Conservation (phyloP, 1,140 invertebrate species). For the Anadara kagoshimensis region DNA sequence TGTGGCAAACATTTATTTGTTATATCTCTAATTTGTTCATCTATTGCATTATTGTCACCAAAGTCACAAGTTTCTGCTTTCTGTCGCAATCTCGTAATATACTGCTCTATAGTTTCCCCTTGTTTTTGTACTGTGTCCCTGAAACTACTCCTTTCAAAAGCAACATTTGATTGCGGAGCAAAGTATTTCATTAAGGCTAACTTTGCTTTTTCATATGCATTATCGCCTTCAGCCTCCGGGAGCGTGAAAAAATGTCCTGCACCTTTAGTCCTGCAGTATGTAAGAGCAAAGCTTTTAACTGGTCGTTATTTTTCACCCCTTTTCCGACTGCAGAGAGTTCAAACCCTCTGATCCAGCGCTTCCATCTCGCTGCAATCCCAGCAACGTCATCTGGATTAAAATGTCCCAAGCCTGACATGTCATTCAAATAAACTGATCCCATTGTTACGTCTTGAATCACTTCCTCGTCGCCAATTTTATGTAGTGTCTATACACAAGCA, state of each 20-base stretch:
- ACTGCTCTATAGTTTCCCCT: slow-evolving; percentile 33
- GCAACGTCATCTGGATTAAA: background rate
- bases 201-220: slow-evolving; percentile 24
- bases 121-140: slow-evolving; percentile 11
- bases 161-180: slow-evolving; percentile 17
- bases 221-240: slow-evolving; percentile 12
- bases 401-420: background rate
- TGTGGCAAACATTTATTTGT: slow-evolving; percentile 25
- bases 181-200: slow-evolving; percentile 29
- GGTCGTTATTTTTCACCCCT: slow-evolving; percentile 21
- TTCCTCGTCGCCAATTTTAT: no score
- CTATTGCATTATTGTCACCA: slow-evolving; percentile 9
- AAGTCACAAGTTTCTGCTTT: slow-evolving; percentile 27
- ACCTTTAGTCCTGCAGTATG: slow-evolving; percentile 37
- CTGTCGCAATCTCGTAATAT: slow-evolving; percentile 29
- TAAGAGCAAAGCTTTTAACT: slow-evolving; percentile 37
- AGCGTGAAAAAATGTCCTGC: slow-evolving; percentile 44
- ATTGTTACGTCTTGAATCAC: no score
- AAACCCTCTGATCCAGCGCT: slow-evolving; percentile 31
- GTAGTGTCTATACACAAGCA: no score
- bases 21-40: slow-evolving; percentile 25
- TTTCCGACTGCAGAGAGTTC: slow-evolving; percentile 29
- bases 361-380: slow-evolving; percentile 15
- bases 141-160: slow-evolving; percentile 32
- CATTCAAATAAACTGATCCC: slow-evolving; percentile 4